phyloP scores from a whole-genome alignment of 2,113 vertebrate genomes.

The Pygoscelis antarcticus region DNA sequence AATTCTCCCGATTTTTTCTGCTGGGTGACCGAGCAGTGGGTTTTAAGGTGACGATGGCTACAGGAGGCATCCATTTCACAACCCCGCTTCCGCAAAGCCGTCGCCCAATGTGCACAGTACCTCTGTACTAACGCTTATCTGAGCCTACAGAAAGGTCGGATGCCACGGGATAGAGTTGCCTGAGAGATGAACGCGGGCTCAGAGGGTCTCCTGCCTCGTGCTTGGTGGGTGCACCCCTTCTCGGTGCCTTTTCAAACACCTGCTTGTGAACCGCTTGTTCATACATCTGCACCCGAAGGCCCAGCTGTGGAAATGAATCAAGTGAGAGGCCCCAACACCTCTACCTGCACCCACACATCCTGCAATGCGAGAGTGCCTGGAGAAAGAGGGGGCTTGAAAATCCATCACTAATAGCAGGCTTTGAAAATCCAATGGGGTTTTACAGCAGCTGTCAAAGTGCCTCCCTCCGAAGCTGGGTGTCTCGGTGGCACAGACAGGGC shows the following conservation, averaged over 20 bases:
- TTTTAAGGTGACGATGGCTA: neutral
- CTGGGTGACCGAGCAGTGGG: neutral
- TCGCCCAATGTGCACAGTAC: accelerated
- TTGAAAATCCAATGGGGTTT: neutral
- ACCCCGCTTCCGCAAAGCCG: accelerated
- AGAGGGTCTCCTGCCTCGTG: neutral
- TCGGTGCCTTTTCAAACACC: neutral
- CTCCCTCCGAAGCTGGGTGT: neutral
- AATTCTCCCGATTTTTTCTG: neutral
- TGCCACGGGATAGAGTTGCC: neutral
- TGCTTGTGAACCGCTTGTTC: neutral
- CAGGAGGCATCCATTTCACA: neutral
- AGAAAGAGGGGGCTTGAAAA: neutral
- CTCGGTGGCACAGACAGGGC: accelerated
- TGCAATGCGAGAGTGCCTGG: accelerated
- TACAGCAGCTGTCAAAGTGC: neutral
- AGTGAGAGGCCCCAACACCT: neutral
- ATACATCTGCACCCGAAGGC: accelerated
- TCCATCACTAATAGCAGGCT: accelerated
- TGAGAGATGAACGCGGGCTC: neutral
- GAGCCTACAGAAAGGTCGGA: accelerated
- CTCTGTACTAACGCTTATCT: accelerated
- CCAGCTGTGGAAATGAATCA: neutral
- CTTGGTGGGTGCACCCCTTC: accelerated
- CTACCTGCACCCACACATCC: neutral